A percentile compares a stretch with the other conserved stretches of the same genome.
phyloP scores from a whole-genome alignment of 2,888 invertebrate genomes.

The Latrodectus elegans region DNA sequence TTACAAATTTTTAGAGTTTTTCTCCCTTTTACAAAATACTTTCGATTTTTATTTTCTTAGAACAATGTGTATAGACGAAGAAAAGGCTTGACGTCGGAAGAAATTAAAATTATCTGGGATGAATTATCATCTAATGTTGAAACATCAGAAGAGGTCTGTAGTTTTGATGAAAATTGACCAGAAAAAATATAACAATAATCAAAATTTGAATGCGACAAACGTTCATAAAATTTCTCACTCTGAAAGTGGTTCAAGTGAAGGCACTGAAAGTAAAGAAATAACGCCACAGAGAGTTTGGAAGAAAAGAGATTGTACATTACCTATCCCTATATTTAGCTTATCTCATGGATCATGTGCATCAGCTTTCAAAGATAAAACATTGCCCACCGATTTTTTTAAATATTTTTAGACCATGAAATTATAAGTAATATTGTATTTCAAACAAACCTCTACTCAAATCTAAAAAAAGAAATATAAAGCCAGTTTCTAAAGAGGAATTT shows the following conservation, averaged over 20 bases:
- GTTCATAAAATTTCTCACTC: slow-evolving; percentile 1
- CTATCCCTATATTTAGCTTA: slow-evolving; percentile 31
- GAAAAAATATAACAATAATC: slow-evolving; percentile 1
- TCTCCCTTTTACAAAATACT: slow-evolving; percentile 19
- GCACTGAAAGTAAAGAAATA: slow-evolving; percentile 2
- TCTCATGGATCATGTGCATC: slow-evolving; percentile 1
- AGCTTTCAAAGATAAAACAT: slow-evolving; percentile 6
- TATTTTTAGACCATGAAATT: slow-evolving; percentile 17
- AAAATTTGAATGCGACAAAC: slow-evolving; percentile 8
- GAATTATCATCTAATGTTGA: slow-evolving; percentile 41
- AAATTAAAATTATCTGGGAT: slow-evolving; percentile 38
- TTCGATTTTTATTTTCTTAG: slow-evolving; percentile 11
- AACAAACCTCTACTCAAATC: slow-evolving; percentile 1
- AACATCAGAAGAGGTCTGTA: slow-evolving; percentile 24
- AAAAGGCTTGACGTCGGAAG: slow-evolving; percentile 38
- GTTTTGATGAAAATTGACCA: slow-evolving; percentile 5
- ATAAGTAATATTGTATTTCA: slow-evolving; percentile 16
- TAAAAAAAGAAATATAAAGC: slow-evolving; percentile 9
- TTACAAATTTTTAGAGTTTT: slow-evolving; percentile 41
- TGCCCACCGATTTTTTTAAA: slow-evolving; percentile 11
- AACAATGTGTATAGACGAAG: slow-evolving; percentile 20
- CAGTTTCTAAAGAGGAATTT: slow-evolving; percentile 14
- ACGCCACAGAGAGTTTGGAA: slow-evolving; percentile 9
- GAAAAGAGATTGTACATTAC: slow-evolving; percentile 25
- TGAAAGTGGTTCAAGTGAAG: slow-evolving; percentile 14